These are phyloP conservation scores for Dicaeum eximium DNA, from an alignment of 2,113 vertebrate genomes.

Conservation along the genomic window DNA sequence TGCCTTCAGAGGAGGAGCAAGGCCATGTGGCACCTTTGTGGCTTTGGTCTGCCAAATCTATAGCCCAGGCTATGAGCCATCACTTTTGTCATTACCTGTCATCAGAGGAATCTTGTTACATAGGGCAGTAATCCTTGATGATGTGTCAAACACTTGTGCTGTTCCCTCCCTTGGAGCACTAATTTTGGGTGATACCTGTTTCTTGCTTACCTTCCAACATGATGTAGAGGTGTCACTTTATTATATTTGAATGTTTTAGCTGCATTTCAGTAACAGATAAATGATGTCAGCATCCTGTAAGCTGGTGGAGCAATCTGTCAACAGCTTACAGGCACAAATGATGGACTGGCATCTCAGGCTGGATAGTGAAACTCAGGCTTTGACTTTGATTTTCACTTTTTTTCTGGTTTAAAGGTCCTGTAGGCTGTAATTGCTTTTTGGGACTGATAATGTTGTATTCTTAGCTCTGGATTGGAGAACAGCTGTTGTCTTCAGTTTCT, in stretches of 20 bases:
- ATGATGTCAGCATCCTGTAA: not conserved
- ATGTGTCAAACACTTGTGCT: not conserved
- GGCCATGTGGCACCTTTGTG: not conserved
- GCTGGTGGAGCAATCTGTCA: not conserved
- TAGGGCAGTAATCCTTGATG: not conserved
- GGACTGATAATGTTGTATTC: not conserved
- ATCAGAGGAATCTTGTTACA: not conserved
- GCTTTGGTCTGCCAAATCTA: not conserved
- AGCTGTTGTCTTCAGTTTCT: conserved; percentile 17
- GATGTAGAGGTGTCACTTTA: not conserved
- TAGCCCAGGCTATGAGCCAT: not conserved
- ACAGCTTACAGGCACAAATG: not conserved
- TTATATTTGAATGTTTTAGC: not conserved
- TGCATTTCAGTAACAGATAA: not conserved
- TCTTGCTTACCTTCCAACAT: not conserved
- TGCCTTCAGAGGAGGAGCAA: not conserved
- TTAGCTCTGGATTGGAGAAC: not conserved
- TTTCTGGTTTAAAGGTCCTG: not conserved
- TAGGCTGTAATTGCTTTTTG: not conserved
- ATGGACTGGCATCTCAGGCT: not conserved
- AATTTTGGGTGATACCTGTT: not conserved
- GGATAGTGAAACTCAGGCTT: not conserved
- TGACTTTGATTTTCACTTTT: not conserved
- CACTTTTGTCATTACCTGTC: not conserved
- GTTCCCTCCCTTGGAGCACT: not conserved